Evolutionary conservation across 1,140 invertebrate species (phyloP).

Genomic region (Ladona fulva): DNA sequence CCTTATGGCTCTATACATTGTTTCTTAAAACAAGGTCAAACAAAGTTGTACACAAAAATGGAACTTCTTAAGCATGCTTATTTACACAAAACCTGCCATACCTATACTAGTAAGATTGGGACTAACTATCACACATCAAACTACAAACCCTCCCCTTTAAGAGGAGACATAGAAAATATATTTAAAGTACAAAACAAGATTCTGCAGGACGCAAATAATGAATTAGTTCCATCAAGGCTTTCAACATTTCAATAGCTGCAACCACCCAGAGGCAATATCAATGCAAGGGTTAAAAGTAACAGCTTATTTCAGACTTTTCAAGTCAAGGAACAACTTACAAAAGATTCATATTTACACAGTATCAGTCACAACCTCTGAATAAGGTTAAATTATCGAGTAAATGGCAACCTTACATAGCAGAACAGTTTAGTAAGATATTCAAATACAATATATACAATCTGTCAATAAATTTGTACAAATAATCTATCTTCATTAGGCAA

Average conservation of each 20-base stretch:
- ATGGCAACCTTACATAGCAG: not conserved
- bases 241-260: constrained; percentile 1
- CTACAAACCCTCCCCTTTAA: not conserved
- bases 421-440: not conserved
- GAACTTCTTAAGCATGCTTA: not conserved
- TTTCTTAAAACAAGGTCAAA: constrained; percentile 8
- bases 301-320: not conserved
- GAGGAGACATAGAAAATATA: constrained; percentile 2
- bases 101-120: not conserved
- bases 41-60: constrained; percentile 8
- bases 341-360: not conserved
- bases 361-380: not conserved
- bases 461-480: not conserved
- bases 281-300: not conserved
- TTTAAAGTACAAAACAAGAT: not conserved
- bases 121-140: constrained; percentile 2
- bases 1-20: not conserved
- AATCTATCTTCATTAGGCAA: not conserved
- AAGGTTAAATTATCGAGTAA: not conserved
- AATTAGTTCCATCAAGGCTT: constrained; percentile 9
- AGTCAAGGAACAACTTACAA: constrained; percentile 1
- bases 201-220: not conserved
- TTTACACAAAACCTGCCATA: not conserved
- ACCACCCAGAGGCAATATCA: not conserved
- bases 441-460: not conserved